Percentiles rank a stretch among this genome's conserved stretches.
These are phyloP conservation scores for Chironex yamaguchii DNA, from an alignment of 30 jellyfish, hydroid and myxozoan species.

Conservation along the genomic window DNA sequence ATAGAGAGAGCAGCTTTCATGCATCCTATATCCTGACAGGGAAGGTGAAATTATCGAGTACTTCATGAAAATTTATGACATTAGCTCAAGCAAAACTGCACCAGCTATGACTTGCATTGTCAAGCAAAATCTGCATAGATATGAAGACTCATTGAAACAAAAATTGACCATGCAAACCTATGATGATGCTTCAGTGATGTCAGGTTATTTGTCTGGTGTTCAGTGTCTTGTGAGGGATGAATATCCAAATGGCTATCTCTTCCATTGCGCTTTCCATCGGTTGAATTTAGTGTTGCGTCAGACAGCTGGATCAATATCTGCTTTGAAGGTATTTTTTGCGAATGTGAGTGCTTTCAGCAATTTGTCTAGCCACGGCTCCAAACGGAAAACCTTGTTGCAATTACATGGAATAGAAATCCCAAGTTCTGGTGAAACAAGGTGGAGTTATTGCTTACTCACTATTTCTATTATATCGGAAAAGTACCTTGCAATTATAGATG, in stretches of 20 bases:
- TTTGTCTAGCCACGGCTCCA: constrained; percentile 43
- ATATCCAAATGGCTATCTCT: constrained; percentile 16
- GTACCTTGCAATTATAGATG: constrained; percentile 6
- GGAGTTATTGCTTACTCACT: no score
- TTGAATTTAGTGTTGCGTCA: constrained; percentile 46
- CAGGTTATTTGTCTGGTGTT: no score
- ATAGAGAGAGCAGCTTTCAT: constrained; percentile 41
- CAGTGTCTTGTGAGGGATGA: no score
- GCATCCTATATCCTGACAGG: neutral
- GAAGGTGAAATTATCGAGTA: constrained; percentile 17
- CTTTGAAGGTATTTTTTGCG: constrained; percentile 47
- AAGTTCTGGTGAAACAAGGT: constrained; percentile 55
- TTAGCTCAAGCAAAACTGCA: constrained; percentile 10
- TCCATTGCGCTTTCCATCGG: constrained; percentile 56
- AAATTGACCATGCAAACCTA: constrained; percentile 51
- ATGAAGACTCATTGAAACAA: constrained; percentile 27
- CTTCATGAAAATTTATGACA: neutral
- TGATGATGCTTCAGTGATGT: no score
- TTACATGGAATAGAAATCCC: constrained; percentile 30
- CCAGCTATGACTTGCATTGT: constrained; percentile 30
- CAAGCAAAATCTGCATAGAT: neutral
- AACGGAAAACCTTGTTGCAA: constrained; percentile 1
- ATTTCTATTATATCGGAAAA: neutral
- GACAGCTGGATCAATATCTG: constrained; percentile 37
- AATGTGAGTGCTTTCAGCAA: constrained; percentile 54